These are phyloP conservation scores for Pantala flavescens DNA, from an alignment of 1,140 invertebrate genomes.

Conservation along the genomic window DNA sequence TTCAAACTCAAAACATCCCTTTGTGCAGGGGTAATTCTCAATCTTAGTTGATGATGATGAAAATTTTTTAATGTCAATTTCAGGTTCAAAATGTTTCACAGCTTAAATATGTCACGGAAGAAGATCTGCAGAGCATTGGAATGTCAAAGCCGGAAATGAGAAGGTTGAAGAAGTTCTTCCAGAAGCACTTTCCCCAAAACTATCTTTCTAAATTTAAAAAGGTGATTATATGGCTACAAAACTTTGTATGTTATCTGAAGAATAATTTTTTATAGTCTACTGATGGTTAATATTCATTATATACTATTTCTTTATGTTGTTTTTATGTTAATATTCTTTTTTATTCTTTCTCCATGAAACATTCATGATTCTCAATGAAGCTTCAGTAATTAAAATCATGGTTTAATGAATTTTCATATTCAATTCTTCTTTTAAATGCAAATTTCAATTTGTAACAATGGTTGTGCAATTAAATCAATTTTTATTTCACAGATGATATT, in stretches of 20 bases:
- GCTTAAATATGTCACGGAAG: slow-evolving; percentile 91
- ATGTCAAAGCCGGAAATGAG: slow-evolving; percentile 93
- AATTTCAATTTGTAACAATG: too few relatives aligned
- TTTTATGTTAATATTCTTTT: slow-evolving; percentile 3
- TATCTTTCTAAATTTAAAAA: slow-evolving; percentile 86
- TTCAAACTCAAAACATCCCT: not conserved
- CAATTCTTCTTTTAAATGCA: too few relatives aligned
- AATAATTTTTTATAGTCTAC: slow-evolving; percentile 24
- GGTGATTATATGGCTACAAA: slow-evolving; percentile 40
- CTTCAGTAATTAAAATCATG: too few relatives aligned
- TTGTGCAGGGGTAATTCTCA: not conserved
- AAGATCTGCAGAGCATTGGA: slow-evolving; percentile 81
- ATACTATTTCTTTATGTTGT: too few relatives aligned
- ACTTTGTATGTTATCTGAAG: slow-evolving; percentile 28
- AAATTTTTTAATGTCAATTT: slow-evolving; percentile 22
- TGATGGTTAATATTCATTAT: not conserved
- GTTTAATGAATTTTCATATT: too few relatives aligned
- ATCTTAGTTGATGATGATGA: not conserved
- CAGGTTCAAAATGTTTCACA: slow-evolving; percentile 83
- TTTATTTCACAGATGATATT: slow-evolving; percentile 33
- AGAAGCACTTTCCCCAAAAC: slow-evolving; percentile 86
- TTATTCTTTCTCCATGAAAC: too few relatives aligned
- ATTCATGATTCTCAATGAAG: too few relatives aligned
- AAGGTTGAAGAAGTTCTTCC: slow-evolving; percentile 83
- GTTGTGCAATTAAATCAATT: too few relatives aligned